These are phyloP conservation scores for Alloscopus bannaensis DNA, from an alignment of 2,888 invertebrate genomes.

Conservation along the genomic window DNA sequence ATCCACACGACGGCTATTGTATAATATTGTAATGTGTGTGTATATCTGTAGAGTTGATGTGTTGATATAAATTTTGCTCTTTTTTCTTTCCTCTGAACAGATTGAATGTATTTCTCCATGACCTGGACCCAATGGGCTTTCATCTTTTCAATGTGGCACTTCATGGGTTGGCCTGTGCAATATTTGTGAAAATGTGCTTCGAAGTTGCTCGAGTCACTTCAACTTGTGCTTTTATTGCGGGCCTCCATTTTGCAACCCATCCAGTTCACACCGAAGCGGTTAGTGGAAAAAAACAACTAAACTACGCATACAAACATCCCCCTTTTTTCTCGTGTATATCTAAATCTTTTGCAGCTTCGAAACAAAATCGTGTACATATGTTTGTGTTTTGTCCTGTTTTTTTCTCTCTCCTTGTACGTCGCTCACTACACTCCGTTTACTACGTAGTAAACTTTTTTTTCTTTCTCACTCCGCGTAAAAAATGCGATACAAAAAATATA, in stretches of 20 bases:
- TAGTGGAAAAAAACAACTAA: constrained; percentile 78
- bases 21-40: no score
- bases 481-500: no score
- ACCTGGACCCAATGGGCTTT: constrained; percentile 85
- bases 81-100: constrained; percentile 78
- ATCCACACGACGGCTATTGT: no score
- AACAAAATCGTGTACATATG: constrained; percentile 70
- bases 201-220: constrained; percentile 83
- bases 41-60: no score
- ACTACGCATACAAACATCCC: constrained; percentile 54
- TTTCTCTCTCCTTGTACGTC: constrained; percentile 43
- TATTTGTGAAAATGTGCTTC: constrained; percentile 83
- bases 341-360: constrained; percentile 56
- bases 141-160: constrained; percentile 87
- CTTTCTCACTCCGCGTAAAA: no score
- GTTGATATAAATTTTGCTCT: no score
- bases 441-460: not conserved
- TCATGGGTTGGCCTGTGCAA: constrained; percentile 84
- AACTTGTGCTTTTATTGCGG: constrained; percentile 84
- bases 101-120: constrained; percentile 84
- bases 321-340: constrained; percentile 50
- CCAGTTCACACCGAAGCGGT: constrained; percentile 94
- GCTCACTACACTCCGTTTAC: constrained; percentile 22
- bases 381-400: constrained; percentile 58
- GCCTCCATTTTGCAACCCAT: constrained; percentile 88